Evolutionary conservation across 2,113 vertebrate species (phyloP), one percentile per base, ranked within the genome.

Genomic region (Cottus gobio): DNA sequence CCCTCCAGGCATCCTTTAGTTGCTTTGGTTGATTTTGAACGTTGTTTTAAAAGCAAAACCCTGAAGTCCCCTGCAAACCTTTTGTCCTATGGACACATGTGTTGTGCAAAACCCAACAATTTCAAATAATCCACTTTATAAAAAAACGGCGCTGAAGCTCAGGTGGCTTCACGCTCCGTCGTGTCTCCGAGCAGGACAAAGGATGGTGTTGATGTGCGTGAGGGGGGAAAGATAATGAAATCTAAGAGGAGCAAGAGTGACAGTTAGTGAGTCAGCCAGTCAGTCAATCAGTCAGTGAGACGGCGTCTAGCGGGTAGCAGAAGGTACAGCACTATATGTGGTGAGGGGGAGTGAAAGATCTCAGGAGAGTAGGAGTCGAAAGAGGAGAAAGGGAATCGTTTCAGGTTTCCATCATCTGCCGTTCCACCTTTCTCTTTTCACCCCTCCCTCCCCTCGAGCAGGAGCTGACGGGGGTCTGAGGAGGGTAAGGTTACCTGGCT

Each of bases 401-500:
- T 93, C 85, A 68, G 82, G 91, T 92, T 91, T 87, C 90, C 54
- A 28, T 77, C 71, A 64, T 83, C 77, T 74, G 77, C 85, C 66
- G 15, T 87, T 77, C 77, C 85, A 86, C 83, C 83, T 87, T 89
- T 87, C 80, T 87, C 66, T 83, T 71, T 57, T 82, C 81, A 78
- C 28, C 56, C 4, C 46, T 54, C 39, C 75, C 69, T 57, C 50
- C 67, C 75, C 87, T 46, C 70, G 77, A 84, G 70, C 81, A 78
- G 86, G 74, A 57, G 77, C 86, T 79, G 87, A 82, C 76, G 77
- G 88, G 88, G 85, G 92, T 84, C 85, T 64, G 85, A 75, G 83
- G 77, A 84, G 84, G 87, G 89, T 95, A 87, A 77, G 63, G 89
- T 94, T 94, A 94, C 93, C 85, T 71, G 75, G 68, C 87, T 86